A percentile compares a stretch with the other conserved stretches of the same genome.
These are phyloP conservation scores for Heterotilapia buettikoferi DNA, from an alignment of 2,113 vertebrate genomes.

Conservation along the genomic window DNA sequence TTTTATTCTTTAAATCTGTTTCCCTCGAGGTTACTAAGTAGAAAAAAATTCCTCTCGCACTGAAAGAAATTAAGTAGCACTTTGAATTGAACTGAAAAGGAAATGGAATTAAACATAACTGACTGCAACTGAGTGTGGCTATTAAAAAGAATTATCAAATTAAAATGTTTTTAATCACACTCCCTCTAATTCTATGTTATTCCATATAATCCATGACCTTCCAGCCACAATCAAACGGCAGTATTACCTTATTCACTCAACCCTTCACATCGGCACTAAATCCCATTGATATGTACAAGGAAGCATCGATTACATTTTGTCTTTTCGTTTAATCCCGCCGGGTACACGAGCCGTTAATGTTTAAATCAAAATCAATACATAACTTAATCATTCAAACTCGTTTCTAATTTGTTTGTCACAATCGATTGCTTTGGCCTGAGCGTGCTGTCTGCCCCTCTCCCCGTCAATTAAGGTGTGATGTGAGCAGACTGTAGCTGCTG, in stretches of 20 bases:
- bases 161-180: not conserved
- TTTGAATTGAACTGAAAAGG: not conserved
- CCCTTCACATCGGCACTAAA: not conserved
- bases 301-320: slow-evolving; percentile 39
- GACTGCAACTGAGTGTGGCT: not conserved
- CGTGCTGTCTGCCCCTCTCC: slow-evolving; percentile 5
- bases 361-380: slow-evolving; percentile 64
- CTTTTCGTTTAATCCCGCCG: slow-evolving; percentile 10
- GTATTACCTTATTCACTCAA: slow-evolving; percentile 8
- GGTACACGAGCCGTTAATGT: slow-evolving; percentile 29
- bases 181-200: not conserved
- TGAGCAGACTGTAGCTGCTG: slow-evolving; percentile 31
- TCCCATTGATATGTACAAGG: slow-evolving; percentile 34
- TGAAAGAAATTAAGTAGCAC: not conserved
- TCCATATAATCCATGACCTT: not conserved
- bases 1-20: not conserved
- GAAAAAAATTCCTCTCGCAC: not conserved
- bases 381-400: slow-evolving; percentile 63
- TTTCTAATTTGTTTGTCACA: slow-evolving; percentile 67
- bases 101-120: not conserved
- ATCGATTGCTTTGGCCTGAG: slow-evolving; percentile 47
- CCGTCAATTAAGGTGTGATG: slow-evolving; percentile 46
- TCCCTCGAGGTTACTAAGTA: not conserved
- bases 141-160: not conserved
- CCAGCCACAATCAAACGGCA: not conserved